Evolutionary conservation across 2,888 invertebrate species (phyloP), one percentile per base, ranked within the genome.

Genomic region (Mamestra brassicae): DNA sequence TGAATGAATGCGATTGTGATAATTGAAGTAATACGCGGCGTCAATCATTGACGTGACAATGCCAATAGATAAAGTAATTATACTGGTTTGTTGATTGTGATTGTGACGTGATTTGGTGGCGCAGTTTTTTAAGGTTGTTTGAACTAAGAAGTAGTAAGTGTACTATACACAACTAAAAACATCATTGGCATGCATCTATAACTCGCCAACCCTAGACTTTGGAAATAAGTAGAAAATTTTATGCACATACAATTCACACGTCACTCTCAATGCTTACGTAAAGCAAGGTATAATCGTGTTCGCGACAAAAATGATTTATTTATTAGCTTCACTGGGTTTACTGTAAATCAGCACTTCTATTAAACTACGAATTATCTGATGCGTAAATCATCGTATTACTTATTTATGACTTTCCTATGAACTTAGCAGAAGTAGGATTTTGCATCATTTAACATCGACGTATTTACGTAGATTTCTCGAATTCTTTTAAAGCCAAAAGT

Each of bases 1-100:
- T 85, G 68, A 83, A 65, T 81, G 69, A 45, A 78, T 75, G 60
- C 82, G 71, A 80, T 85, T 85, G 74, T 66, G 26, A 50, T 84
- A 80, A 85, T 78, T 85, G 34, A 54, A 63, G 45, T 58, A 70
- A 76, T 47, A 65, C 50, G 26, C 47, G n/a, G 10, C 74, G 52
- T 68, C 69, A 69, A 68, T 60, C 26, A 42, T 65, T 71, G 36
- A 68, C 34, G 57, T 75, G 38, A 45, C n/a, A 60, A 42, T 70
- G 58, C 13, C 63, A 58, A 81, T 62, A 52, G 26, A 64, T 72
- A 55, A 52, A 55, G 60, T 45, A 58, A 71, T 67, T 67, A 38
- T 2, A 13, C 1, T 38, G 36, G 7, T n/a, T 58, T 45, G 1
- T 77, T 54, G 4, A 57, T 66, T 73, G 50, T 36, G 26, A 7